phyloP scores from a whole-genome alignment of 2,888 invertebrate genomes.

The Podabrus alpinus region DNA sequence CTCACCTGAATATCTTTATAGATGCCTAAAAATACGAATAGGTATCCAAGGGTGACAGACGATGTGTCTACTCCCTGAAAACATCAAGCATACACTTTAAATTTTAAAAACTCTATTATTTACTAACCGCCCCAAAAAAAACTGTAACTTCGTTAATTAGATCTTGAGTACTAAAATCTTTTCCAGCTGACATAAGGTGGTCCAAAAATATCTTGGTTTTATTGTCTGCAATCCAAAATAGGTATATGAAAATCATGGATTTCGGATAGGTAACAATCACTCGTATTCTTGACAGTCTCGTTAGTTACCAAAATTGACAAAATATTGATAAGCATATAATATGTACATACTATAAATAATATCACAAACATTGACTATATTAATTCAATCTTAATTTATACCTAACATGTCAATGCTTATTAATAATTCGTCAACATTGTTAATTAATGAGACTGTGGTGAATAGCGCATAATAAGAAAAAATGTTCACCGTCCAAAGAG shows the following conservation, averaged over 20 bases:
- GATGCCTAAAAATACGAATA: conserved; percentile 42
- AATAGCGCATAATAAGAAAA: too few relatives aligned
- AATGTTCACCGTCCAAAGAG: conserved; percentile 2
- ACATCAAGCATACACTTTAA: conserved; percentile 38
- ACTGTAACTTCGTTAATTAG: conserved; percentile 64
- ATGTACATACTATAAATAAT: too few relatives aligned
- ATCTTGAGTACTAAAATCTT: conserved; percentile 59
- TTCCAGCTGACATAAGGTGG: conserved; percentile 58
- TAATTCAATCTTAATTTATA: too few relatives aligned
- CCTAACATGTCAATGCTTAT: too few relatives aligned
- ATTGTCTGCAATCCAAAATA: conserved; percentile 24
- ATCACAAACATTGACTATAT: too few relatives aligned
- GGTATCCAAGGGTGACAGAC: conserved; percentile 39
- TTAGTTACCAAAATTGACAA: too few relatives aligned
- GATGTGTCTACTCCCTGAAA: conserved; percentile 46
- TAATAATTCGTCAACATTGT: too few relatives aligned
- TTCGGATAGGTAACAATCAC: too few relatives aligned
- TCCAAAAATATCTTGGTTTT: conserved; percentile 59
- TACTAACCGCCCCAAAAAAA: conserved; percentile 59
- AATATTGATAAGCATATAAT: too few relatives aligned
- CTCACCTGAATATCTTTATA: conserved; percentile 42
- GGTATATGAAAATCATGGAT: too few relatives aligned
- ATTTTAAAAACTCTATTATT: neutral
- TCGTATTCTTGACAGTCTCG: too few relatives aligned
- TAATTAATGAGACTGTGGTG: too few relatives aligned